Base-by-base conservation (phyloP, 2,113 vertebrate species). In the Thamnophis sirtalis region DNA sequence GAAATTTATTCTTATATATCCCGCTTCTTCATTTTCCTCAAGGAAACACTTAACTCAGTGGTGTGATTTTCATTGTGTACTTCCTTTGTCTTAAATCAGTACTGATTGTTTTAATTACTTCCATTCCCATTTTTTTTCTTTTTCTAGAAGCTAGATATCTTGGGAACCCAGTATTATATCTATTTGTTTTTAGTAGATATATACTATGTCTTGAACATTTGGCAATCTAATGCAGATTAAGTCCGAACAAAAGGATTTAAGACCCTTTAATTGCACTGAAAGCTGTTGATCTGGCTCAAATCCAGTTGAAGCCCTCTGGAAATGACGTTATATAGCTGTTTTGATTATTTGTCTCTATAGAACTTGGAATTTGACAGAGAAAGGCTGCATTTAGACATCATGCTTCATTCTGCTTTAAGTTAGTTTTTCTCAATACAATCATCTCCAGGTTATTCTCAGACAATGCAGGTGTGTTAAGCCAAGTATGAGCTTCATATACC, bases 1-100 rank as follows among this genome's bases (percentile, higher is more conserved):
- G 95, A 63, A n/a, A 93, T 54, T 11, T 93, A 15, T 1, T 93
- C 93, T 54, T 24, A 58, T 63, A 60, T 93, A 89, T 90, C 60
- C 28, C 0, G 0, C 84, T 5, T 24, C 1, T 88, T 88, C 8
- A 11, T 49, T 53, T 55, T 11, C 53, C 50, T n/a, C 55, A 63
- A 33, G n/a, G 58, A 80, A 87, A 55, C 90, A 93, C 10, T 21
- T 54, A 60, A 15, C 54, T 48, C 68, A 33, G 19, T 38, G 21
- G 0, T 51, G 54, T 87, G 55, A 73, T 80, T 86, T 87, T 38
- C 51, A 33, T 90, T 49, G 38, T 55, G 38, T 56, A 26, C 19
- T 48, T 50, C 54, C 54, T 54, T 33, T 13, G 28, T 38, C 51
- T 51, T 49, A 33, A 33, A 48, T 92, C 21, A 49, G 9, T 26